A percentile compares a stretch with the other conserved stretches of the same genome.
Conservation (phyloP, 2,113 vertebrate species). For the Erythrocercus mccallii region DNA sequence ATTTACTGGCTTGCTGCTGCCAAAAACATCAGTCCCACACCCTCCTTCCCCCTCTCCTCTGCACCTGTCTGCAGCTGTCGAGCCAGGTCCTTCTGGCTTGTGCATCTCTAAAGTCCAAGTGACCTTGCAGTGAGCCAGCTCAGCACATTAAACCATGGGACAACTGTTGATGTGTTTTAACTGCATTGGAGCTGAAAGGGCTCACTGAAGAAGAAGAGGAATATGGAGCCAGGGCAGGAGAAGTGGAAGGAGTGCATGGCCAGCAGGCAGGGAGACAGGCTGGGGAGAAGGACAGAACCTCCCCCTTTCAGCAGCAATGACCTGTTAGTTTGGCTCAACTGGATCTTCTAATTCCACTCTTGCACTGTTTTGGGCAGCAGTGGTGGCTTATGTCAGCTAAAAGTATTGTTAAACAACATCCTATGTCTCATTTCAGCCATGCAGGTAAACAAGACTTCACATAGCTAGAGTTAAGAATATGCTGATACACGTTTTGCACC, state of each 20-base stretch:
- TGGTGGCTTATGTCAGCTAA: slow-evolving; percentile 19
- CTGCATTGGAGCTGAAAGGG: fast-evolving
- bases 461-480: slow-evolving; percentile 11
- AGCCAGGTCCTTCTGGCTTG: neutral
- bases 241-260: neutral
- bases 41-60: neutral
- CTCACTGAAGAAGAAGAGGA: neutral
- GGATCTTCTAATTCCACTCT: slow-evolving; percentile 10
- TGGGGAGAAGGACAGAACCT: neutral
- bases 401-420: slow-evolving; percentile 21
- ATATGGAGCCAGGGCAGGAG: neutral
- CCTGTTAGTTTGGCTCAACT: slow-evolving; percentile 32
- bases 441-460: slow-evolving; percentile 22
- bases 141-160: neutral
- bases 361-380: neutral
- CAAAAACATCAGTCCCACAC: neutral
- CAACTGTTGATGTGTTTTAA: neutral
- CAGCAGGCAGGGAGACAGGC: neutral
- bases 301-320: neutral
- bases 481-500: slow-evolving; percentile 21
- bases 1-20: neutral
- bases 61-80: neutral
- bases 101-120: neutral
- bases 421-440: neutral
- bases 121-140: neutral